Evolutionary conservation across 2,113 vertebrate genomes (phyloP).

Genomic region (Sisor rabdophorus): DNA sequence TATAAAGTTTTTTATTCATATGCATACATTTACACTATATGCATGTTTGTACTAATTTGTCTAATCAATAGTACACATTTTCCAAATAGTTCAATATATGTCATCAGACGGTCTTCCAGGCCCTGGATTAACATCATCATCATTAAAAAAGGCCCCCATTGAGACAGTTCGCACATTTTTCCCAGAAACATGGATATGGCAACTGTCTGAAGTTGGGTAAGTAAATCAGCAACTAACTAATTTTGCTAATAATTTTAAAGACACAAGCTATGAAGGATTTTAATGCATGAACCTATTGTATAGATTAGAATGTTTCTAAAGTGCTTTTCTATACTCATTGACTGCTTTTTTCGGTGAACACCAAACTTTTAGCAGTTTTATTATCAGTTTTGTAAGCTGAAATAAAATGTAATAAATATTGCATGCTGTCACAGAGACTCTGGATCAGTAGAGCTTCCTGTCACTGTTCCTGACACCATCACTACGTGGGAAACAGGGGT

Average conservation of each 20-base stretch:
- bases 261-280: too few relatives aligned
- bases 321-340: background rate
- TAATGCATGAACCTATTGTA: background rate
- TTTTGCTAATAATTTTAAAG: background rate
- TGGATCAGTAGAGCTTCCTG: background rate
- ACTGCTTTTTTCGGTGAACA: too few relatives aligned
- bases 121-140: accelerated
- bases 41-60: background rate
- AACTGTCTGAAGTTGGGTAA: constrained; percentile 72
- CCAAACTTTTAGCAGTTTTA: background rate
- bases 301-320: background rate
- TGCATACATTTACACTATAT: background rate
- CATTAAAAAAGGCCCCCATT: background rate
- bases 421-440: background rate
- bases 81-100: background rate
- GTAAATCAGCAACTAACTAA: constrained; percentile 35
- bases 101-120: accelerated
- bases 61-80: background rate
- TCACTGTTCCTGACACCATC: constrained; percentile 19
- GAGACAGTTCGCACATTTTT: constrained; percentile 72
- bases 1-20: background rate
- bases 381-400: background rate
- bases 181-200: constrained; percentile 62
- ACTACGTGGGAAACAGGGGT: constrained; percentile 6
- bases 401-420: background rate